Conservation (phyloP, 2,113 vertebrate species). For the Siphamia tubifer region DNA sequence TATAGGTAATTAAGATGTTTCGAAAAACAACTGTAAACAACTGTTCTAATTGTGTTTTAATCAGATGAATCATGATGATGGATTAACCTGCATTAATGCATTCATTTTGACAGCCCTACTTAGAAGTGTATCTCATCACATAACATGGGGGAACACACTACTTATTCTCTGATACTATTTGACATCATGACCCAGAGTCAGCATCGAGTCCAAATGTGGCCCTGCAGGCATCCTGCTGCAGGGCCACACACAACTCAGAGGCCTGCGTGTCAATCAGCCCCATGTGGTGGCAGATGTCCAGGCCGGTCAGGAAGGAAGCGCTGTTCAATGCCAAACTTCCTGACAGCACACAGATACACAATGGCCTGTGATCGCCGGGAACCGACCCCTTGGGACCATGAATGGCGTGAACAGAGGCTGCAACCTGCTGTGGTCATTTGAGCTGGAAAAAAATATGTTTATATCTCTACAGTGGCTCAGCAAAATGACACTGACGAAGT, state of each 20-base stretch:
- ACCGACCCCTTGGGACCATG: constrained; percentile 22
- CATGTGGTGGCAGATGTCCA: constrained; percentile 34
- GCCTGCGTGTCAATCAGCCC: constrained; percentile 59
- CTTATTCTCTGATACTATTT: neutral
- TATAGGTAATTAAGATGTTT: too few relatives aligned
- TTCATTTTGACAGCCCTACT: too few relatives aligned
- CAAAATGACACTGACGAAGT: neutral
- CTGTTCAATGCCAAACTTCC: constrained; percentile 70
- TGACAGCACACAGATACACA: constrained; percentile 71
- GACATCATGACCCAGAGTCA: constrained; percentile 31
- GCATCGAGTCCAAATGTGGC: constrained; percentile 3
- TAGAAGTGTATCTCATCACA: neutral
- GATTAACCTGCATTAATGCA: too few relatives aligned
- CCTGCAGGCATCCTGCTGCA: constrained; percentile 60
- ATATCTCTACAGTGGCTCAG: constrained; percentile 35
- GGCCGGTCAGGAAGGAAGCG: constrained; percentile 69
- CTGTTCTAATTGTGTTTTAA: too few relatives aligned
- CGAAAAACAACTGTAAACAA: too few relatives aligned
- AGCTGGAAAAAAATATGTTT: constrained; percentile 53
- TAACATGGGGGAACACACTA: neutral
- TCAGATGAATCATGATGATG: too few relatives aligned
- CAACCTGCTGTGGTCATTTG: constrained; percentile 36
- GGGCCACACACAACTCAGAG: constrained; percentile 21
- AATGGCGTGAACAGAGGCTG: constrained; percentile 12
- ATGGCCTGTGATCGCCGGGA: constrained; percentile 40